Evolutionary conservation across 2,113 vertebrate genomes (phyloP), one percentile per base, ranked within the genome.

Genomic region (Crotalus viridis): DNA sequence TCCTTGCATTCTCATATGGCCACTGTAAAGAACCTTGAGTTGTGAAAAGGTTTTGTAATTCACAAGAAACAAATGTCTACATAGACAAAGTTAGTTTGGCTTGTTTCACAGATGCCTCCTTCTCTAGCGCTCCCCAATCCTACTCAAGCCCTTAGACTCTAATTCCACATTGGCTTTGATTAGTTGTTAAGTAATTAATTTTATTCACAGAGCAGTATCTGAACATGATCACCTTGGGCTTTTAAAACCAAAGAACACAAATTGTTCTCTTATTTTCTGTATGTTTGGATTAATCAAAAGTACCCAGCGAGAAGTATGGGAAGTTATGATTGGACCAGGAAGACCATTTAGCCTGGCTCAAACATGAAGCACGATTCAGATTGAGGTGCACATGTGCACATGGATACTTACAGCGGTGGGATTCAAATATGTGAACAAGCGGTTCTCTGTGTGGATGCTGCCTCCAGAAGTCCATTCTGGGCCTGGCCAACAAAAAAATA

Each of bases 201-300:
- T 15, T 46, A 85, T 85, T 28, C 52, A 46, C 13, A 86, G 4
- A 24, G 69, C 61, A 91, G 22, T n/a, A 85, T 52, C 24, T 91
- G 24, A 92, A 90, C 8, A 17, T 93, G 46, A 94, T 6, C 91
- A 93, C 1, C 0, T 13, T 89, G 19, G 33, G 21, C n/a, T 5
- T 59, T 89, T 48, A 22, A 22, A 43, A 26, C 39, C 6, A 39
- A 39, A 39, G 33, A 21, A 81, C 39, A 81, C 15, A 81, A 39
- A 81, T 39, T 43, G 15, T 24, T 64, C 7, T 61, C 17, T 90
- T n/a, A 12, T 0, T 88, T 92, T 90, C 54, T 26, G 74, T 57
- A 89, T 64, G 69, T 89, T 90, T 92, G 6, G 4, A 90, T 91
- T 92, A 57, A 93, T 93, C 13, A 10, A 3, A 81, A 91, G 92